phyloP scores from a whole-genome alignment of 2,797 vertebrate species.

The Xerus rutilus region DNA sequence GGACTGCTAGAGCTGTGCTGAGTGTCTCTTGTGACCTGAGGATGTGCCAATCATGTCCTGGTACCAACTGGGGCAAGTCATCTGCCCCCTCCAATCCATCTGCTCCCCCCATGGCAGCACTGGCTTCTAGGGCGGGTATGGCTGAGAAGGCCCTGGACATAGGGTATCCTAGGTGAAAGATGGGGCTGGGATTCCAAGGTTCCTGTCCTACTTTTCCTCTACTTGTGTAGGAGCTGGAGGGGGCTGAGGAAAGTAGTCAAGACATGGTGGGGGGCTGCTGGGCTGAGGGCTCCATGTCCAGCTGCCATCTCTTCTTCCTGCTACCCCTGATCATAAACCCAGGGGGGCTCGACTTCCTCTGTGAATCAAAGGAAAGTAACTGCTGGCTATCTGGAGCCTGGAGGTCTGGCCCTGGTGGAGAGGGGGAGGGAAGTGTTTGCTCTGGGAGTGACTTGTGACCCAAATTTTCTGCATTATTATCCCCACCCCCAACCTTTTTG shows the following conservation, averaged over 20 bases:
- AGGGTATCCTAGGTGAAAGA: conserved; percentile 49
- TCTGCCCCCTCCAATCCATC: conserved; percentile 11
- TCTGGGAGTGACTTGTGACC: conserved; percentile 45
- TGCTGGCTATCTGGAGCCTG: conserved; percentile 54
- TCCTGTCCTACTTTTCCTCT: conserved; percentile 41
- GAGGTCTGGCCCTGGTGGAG: conserved; percentile 45
- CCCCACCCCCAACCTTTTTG: neutral
- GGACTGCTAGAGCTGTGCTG: conserved; percentile 55
- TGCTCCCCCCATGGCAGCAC: neutral
- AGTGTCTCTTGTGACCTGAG: conserved; percentile 50
- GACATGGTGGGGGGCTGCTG: neutral
- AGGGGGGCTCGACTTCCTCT: conserved; percentile 1
- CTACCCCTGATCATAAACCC: conserved; percentile 46
- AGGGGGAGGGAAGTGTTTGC: neutral
- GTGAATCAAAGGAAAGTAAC: conserved; percentile 50
- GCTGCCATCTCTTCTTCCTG: conserved; percentile 44
- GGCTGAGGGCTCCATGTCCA: conserved; percentile 23
- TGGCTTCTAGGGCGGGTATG: conserved; percentile 58
- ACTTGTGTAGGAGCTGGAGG: conserved; percentile 44
- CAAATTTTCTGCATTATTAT: conserved; percentile 17
- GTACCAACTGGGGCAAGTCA: conserved; percentile 57
- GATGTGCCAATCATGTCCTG: conserved; percentile 63
- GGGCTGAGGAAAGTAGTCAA: conserved; percentile 10
- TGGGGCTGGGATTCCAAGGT: neutral
- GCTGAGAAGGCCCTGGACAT: conserved; percentile 36